Percentiles rank a stretch among this genome's conserved stretches.
Evolutionary conservation across 2,113 vertebrate species (phyloP).

Genomic region (Calypte anna): DNA sequence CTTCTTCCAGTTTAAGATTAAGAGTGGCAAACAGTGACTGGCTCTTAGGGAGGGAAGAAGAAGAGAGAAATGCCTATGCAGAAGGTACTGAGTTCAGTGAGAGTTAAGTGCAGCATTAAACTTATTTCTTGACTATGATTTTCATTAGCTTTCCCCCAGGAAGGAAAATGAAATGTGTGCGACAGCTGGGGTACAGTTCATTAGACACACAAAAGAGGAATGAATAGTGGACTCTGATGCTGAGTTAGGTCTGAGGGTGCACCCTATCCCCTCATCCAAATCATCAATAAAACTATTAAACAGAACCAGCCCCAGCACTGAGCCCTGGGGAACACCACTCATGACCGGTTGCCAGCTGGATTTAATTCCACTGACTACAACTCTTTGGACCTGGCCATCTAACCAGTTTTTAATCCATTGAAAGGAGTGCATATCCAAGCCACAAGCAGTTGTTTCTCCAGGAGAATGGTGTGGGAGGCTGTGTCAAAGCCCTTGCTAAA

Average conservation of each 20-base stretch:
- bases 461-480: no score
- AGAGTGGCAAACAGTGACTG: not conserved
- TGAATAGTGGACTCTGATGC: rapidly evolving
- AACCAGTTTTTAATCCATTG: no score
- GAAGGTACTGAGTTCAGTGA: not conserved
- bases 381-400: no score
- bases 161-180: not conserved
- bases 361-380: no score
- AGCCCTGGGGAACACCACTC: no score
- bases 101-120: not conserved
- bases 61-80: not conserved
- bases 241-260: not conserved
- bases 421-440: no score
- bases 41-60: not conserved
- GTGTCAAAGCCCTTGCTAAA: no score
- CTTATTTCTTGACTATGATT: not conserved
- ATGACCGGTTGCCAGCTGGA: no score
- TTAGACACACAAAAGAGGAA: not conserved
- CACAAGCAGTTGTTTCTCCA: no score
- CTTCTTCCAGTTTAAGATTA: not conserved
- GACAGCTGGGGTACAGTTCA: not conserved
- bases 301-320: no score
- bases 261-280: no score
- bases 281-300: no score
- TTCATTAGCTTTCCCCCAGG: not conserved